Percentiles rank a stretch among this genome's conserved stretches.
These are phyloP conservation scores for Elymnias hypermnestra DNA, from an alignment of 1,140 invertebrate species.

Conservation along the genomic window DNA sequence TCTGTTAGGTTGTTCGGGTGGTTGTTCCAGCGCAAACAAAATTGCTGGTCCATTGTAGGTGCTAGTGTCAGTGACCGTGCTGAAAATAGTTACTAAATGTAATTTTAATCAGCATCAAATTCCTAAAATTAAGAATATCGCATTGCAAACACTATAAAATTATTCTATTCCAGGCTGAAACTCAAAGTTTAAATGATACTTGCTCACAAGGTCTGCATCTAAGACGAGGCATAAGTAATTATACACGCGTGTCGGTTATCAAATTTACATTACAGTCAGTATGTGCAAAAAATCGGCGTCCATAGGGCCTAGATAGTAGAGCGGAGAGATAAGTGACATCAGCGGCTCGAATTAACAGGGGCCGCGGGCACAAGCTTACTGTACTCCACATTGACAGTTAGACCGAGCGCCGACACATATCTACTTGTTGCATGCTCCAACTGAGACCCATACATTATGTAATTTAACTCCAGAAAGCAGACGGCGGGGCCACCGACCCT, in stretches of 20 bases:
- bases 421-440: slow-evolving; percentile 76
- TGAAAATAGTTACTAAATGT: slow-evolving; percentile 46
- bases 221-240: slow-evolving; percentile 37
- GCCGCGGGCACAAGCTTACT: slow-evolving; percentile 72
- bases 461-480: slow-evolving; percentile 73
- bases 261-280: slow-evolving; percentile 62
- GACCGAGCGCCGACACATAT: slow-evolving; percentile 74
- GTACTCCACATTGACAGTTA: slow-evolving; percentile 76
- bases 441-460: slow-evolving; percentile 75
- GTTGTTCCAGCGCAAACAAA: slow-evolving; percentile 96
- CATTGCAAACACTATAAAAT: slow-evolving; percentile 20
- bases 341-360: slow-evolving; percentile 74
- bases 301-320: slow-evolving; percentile 74
- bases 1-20: slow-evolving; percentile 92
- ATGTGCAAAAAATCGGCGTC: slow-evolving; percentile 71
- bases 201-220: slow-evolving; percentile 22
- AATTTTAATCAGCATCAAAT: slow-evolving; percentile 9
- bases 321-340: slow-evolving; percentile 73
- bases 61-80: slow-evolving; percentile 75
- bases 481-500: slow-evolving; percentile 70
- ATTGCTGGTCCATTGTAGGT: slow-evolving; percentile 93
- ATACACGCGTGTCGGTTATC: slow-evolving; percentile 60
- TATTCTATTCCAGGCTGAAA: slow-evolving; percentile 11
- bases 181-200: slow-evolving; percentile 17
- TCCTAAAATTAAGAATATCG: slow-evolving; percentile 21